A percentile compares a stretch with the other conserved stretches of the same genome.
Evolutionary conservation across 2,113 vertebrate species (phyloP).

Genomic region (Melanerpes formicivorus): DNA sequence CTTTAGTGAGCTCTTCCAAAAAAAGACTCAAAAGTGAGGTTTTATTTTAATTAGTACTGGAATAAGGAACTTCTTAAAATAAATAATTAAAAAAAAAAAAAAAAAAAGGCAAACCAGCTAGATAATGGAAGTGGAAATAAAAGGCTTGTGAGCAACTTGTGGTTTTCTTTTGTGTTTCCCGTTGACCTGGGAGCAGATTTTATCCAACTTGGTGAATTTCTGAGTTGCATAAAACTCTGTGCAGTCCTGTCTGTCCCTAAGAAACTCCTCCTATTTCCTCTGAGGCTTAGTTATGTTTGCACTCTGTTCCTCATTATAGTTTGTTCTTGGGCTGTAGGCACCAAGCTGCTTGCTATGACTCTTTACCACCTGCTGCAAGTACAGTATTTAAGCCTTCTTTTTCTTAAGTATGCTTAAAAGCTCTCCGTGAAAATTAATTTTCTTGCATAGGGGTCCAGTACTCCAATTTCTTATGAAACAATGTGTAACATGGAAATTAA

Average conservation of each 20-base stretch:
- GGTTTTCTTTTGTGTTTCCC: background rate
- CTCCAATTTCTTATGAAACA: background rate
- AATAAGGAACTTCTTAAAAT: background rate
- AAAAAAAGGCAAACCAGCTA: background rate
- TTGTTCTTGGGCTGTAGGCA: background rate
- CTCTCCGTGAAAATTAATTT: background rate
- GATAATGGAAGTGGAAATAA: background rate
- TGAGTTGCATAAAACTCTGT: background rate
- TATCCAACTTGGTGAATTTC: background rate
- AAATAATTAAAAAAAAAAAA: background rate
- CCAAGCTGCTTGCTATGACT: background rate
- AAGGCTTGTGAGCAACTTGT: background rate
- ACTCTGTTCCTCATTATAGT: background rate
- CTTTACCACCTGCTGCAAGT: constrained; percentile 4
- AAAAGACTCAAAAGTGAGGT: background rate
- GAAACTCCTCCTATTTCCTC: background rate
- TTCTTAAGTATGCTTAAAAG: background rate
- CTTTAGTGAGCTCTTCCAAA: background rate
- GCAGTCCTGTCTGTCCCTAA: background rate
- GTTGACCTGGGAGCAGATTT: background rate
- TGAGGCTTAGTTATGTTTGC: background rate
- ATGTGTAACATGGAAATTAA: background rate
- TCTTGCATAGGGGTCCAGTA: background rate
- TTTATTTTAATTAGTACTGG: background rate
- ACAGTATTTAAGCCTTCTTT: background rate